phyloP scores from a whole-genome alignment of 1,140 invertebrate species.

The Drosophila trapezifrons region DNA sequence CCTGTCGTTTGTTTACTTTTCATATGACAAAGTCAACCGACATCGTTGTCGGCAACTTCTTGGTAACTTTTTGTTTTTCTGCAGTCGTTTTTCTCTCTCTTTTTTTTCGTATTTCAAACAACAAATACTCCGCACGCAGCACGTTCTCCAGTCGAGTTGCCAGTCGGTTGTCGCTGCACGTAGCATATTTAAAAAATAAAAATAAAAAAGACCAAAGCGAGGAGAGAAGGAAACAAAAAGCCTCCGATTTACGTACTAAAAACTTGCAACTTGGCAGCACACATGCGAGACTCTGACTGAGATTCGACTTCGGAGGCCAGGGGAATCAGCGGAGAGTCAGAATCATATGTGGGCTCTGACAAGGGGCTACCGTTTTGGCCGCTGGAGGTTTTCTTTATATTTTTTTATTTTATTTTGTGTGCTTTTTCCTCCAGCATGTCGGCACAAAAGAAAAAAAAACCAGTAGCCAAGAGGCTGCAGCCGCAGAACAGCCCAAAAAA shows the following conservation, averaged over 20 bases:
- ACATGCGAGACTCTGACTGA: constrained; percentile 29
- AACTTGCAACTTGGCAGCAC: constrained; percentile 60
- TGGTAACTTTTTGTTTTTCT: constrained; percentile 62
- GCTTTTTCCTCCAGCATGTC: constrained; percentile 42
- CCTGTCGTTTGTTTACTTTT: constrained; percentile 80
- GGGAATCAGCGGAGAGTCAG: constrained; percentile 9
- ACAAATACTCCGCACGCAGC: constrained; percentile 77
- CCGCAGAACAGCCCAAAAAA: constrained; percentile 49
- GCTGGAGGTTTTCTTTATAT: constrained; percentile 27
- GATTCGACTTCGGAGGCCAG: constrained; percentile 10
- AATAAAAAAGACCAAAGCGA: constrained; percentile 30
- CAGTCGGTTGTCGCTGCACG: constrained; percentile 63
- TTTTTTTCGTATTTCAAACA: constrained; percentile 45
- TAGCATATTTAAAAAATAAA: constrained; percentile 72
- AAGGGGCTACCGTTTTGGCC: constrained; percentile 72
- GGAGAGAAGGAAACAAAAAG: constrained; percentile 38
- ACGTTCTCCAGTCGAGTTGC: constrained; percentile 58
- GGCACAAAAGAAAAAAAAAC: constrained; percentile 60
- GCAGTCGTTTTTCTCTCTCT: constrained; percentile 26
- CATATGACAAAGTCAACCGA: constrained; percentile 80
- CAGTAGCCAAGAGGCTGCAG: constrained; percentile 70
- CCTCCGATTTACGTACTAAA: constrained; percentile 72
- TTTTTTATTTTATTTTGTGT: constrained; percentile 20
- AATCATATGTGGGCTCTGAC: constrained; percentile 60
- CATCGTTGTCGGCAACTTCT: constrained; percentile 75